Evolutionary conservation across 2,797 vertebrate genomes (phyloP), one percentile per base, ranked within the genome.

Genomic region (Pseudochirops cupreus): DNA sequence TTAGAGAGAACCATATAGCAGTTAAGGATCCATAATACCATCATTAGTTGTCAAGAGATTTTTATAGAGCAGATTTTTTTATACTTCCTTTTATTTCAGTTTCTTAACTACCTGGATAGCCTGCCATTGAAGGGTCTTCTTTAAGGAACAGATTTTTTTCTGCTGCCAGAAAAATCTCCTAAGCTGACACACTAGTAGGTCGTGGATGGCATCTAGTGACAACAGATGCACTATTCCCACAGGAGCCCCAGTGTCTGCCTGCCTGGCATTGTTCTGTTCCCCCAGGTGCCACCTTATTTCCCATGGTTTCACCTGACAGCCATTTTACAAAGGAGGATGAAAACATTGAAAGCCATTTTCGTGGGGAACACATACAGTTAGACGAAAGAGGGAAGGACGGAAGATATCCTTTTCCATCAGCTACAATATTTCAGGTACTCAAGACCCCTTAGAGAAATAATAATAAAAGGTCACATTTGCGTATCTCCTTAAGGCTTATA

Each of bases 1-100:
- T 99, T 98, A 98, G 98, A 98, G 97, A 95, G 98, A 98, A 98
- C 96, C 94, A 98, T 97, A 97, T 94, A 56, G 97, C 98, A 90
- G 98, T 95, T 98, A 98, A 98, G 95, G 96, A 95, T 94, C 97
- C 97, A 56, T 96, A 97, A 98, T 97, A 97, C 91, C 98, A 95
- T 98, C 98, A 97, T 98, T 96, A 96, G 96, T 97, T 95, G 97
- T 96, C 97, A 98, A 95, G 98, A 96, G 95, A 98, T 96, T 97
- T 98, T 97, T 97, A 93, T 1, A 67, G 97, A 98, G 97, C 94
- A 97, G 97, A 97, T 95, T 89, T 96, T 46, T 13, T 33, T 93
- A 98, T 91, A 98, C 12, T 89, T 16, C 57, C 74, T 94, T 95
- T 93, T 93, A 94, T 97, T 97, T 95, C 91, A 26, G 56, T 98